Conservation (phyloP, 2,797 vertebrate species). For the Holocentrus rufus region DNA sequence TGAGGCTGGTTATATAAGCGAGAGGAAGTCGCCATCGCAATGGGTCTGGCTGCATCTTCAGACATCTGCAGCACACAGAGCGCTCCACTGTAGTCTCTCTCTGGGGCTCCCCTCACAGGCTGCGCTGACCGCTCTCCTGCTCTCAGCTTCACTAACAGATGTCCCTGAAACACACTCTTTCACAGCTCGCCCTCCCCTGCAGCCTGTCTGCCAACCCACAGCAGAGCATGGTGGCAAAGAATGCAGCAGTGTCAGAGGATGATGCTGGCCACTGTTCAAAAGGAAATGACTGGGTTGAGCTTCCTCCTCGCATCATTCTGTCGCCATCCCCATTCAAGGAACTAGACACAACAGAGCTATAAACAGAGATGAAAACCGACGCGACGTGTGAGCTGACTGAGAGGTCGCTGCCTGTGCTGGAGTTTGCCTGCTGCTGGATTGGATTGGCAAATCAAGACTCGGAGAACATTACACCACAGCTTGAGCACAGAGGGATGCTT, state of each 20-base stretch:
- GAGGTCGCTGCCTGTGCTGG: slow-evolving; percentile 22
- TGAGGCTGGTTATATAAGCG: slow-evolving; percentile 28
- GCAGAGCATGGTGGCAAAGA: slow-evolving; percentile 61
- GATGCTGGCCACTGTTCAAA: slow-evolving; percentile 51
- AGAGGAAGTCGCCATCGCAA: slow-evolving; percentile 51
- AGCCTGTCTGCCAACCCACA: slow-evolving; percentile 71
- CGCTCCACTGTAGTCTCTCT: slow-evolving; percentile 57
- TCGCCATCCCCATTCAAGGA: slow-evolving; percentile 40
- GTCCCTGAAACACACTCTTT: slow-evolving; percentile 70
- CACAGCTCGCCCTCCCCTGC: slow-evolving; percentile 55
- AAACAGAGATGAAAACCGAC: slow-evolving; percentile 44
- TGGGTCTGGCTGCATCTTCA: slow-evolving; percentile 52
- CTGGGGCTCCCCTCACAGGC: slow-evolving; percentile 44
- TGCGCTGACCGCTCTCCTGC: slow-evolving; percentile 50
- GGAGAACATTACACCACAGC: slow-evolving; percentile 20
- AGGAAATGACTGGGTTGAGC: slow-evolving; percentile 70
- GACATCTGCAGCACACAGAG: slow-evolving; percentile 71
- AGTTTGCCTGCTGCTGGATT: neutral
- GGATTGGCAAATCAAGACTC: slow-evolving; percentile 1
- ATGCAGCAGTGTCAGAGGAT: slow-evolving; percentile 67
- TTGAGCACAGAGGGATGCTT: neutral
- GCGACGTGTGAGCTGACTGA: slow-evolving; percentile 15
- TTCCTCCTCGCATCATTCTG: slow-evolving; percentile 67
- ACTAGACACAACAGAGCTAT: slow-evolving; percentile 68
- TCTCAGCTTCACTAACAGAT: slow-evolving; percentile 69